phyloP scores from a whole-genome alignment of 2,113 vertebrate genomes.

The Pristiophorus japonicus region DNA sequence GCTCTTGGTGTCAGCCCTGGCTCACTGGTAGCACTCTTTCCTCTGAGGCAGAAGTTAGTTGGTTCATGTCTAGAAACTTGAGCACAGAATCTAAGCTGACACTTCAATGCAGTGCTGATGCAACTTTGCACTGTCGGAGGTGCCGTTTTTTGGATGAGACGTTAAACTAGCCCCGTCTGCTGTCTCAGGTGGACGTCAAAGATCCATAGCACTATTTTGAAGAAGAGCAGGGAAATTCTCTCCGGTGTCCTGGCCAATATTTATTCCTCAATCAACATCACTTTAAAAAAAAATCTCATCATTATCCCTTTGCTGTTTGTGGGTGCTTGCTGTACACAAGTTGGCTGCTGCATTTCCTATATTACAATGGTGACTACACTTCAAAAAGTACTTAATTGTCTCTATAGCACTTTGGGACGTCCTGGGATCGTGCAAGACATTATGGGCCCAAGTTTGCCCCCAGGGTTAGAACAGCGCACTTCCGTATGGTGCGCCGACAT shows the following conservation, averaged over 20 bases:
- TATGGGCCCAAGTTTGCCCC: too few species aligned
- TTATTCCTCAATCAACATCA: not conserved
- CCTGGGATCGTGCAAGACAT: not conserved
- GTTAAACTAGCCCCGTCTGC: too few species aligned
- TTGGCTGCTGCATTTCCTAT: not conserved
- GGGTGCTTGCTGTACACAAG: not conserved
- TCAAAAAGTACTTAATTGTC: not conserved
- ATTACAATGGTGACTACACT: not conserved
- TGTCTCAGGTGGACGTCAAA: not conserved
- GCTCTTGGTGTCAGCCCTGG: not conserved
- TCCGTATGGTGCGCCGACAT: too few species aligned
- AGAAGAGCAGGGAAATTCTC: too few species aligned
- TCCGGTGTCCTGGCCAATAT: too few species aligned
- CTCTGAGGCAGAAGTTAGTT: not conserved
- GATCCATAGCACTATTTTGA: not conserved
- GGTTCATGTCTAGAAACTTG: not conserved
- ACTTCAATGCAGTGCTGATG: not conserved
- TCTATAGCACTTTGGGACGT: not conserved
- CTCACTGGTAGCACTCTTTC: not conserved
- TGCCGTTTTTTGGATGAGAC: too few species aligned
- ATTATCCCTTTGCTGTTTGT: not conserved
- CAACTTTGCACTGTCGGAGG: too few species aligned
- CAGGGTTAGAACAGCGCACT: too few species aligned
- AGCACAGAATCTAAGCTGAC: not conserved
- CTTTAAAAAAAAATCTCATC: not conserved